Evolutionary conservation across 2,888 invertebrate species (phyloP).

Genomic region (Sabellastarte sp.): DNA sequence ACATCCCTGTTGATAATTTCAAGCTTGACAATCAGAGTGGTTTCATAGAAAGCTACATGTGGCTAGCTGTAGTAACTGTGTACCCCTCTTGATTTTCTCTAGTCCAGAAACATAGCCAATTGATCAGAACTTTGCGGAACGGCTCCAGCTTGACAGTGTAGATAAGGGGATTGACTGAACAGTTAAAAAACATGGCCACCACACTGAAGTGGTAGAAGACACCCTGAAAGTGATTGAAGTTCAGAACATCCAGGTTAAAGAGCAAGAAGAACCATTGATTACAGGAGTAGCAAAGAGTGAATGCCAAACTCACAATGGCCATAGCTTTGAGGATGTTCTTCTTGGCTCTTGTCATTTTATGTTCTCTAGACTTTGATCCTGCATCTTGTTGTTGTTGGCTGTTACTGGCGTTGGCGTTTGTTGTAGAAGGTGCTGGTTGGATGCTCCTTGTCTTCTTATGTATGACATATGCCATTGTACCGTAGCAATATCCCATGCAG

Average conservation of each 20-base stretch:
- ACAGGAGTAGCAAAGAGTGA: constrained; percentile 22
- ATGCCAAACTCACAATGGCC: constrained; percentile 15
- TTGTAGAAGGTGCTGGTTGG: no score
- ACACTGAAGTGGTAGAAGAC: constrained; percentile 26
- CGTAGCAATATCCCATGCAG: constrained; percentile 23
- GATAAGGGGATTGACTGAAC: constrained; percentile 28
- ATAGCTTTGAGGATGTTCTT: constrained; percentile 26
- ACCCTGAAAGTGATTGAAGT: constrained; percentile 7
- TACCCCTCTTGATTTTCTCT: no score
- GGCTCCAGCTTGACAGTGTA: constrained; percentile 22
- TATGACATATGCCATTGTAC: constrained; percentile 18
- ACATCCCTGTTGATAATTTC: no score
- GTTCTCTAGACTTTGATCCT: no score
- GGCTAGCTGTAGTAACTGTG: no score
- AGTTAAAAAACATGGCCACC: constrained; percentile 21
- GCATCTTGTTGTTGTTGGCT: not conserved
- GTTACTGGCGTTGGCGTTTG: not conserved
- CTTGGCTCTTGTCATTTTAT: no score
- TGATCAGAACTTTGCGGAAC: constrained; percentile 17
- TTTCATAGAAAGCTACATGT: no score
- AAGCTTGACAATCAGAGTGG: no score
- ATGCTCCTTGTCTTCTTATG: constrained; percentile 11
- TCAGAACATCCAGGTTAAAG: constrained; percentile 20
- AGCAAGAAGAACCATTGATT: constrained; percentile 26
- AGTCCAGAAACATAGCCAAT: no score